A percentile compares a stretch with the other conserved stretches of the same genome.
Evolutionary conservation across 1,140 invertebrate species (phyloP).

Genomic region (Magallana ariakensis): DNA sequence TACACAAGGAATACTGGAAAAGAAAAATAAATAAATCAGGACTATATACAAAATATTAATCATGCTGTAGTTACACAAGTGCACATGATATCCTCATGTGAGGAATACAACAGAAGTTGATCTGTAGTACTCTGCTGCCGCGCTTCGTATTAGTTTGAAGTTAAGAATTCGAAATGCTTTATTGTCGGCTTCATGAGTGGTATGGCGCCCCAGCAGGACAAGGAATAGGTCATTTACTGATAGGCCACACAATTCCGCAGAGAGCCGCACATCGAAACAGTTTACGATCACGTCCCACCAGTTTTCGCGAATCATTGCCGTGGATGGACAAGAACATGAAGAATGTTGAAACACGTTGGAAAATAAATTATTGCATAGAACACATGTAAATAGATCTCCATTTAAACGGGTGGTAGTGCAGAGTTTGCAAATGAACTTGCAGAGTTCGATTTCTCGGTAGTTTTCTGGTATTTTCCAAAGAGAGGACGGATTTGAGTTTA

Average conservation of each 20-base stretch:
- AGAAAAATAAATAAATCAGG: not conserved
- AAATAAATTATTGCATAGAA: not conserved
- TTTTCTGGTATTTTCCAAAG: no score
- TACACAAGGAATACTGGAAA: no score
- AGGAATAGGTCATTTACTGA: not conserved
- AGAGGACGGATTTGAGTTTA: no score
- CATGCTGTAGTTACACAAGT: not conserved
- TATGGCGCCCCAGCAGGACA: not conserved
- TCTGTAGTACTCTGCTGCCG: not conserved
- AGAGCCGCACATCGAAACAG: not conserved
- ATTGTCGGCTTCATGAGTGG: not conserved
- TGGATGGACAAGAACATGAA: not conserved
- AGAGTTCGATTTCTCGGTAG: no score
- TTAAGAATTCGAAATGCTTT: not conserved
- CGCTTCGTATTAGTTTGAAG: not conserved
- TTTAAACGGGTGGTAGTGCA: not conserved
- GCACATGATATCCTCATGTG: not conserved
- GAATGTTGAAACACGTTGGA: not conserved
- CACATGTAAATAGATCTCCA: not conserved
- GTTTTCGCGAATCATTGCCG: not conserved
- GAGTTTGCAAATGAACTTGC: not conserved
- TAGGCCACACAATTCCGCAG: not conserved
- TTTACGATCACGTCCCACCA: not conserved
- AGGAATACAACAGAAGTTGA: not conserved
- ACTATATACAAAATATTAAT: not conserved